phyloP scores from a whole-genome alignment of 2,113 vertebrate species.

The Cavia aperea region DNA sequence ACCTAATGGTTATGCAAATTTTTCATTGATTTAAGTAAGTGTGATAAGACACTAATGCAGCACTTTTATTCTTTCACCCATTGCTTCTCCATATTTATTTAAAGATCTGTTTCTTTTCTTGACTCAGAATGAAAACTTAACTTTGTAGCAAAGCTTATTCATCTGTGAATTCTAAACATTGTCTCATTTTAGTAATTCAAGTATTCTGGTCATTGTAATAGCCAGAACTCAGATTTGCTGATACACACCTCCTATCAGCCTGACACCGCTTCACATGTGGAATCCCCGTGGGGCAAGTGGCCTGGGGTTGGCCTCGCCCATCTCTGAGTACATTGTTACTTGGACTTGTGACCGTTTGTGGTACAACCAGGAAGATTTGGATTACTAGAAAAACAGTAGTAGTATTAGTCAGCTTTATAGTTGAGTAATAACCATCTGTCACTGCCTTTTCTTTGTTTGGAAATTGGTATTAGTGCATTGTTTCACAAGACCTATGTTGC shows the following conservation, averaged over 20 bases:
- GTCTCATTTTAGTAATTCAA: background rate
- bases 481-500: background rate
- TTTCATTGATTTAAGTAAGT: background rate
- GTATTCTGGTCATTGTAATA: background rate
- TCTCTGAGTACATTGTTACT: background rate
- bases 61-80: background rate
- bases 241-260: no score
- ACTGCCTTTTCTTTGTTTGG: background rate
- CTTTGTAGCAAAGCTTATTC: background rate
- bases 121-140: background rate
- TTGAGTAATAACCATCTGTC: background rate
- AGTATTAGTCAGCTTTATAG: background rate
- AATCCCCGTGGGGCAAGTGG: background rate
- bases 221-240: background rate
- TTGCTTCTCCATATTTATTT: background rate
- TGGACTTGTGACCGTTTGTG: background rate
- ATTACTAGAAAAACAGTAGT: background rate
- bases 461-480: background rate
- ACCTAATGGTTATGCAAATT: background rate
- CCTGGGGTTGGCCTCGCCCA: background rate
- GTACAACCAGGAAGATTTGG: background rate
- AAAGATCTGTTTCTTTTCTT: background rate
- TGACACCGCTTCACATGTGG: background rate
- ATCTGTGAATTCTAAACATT: background rate
- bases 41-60: background rate